Evolutionary conservation across 1,140 invertebrate genomes (phyloP).

Genomic region (Gonatopus flavifemur): DNA sequence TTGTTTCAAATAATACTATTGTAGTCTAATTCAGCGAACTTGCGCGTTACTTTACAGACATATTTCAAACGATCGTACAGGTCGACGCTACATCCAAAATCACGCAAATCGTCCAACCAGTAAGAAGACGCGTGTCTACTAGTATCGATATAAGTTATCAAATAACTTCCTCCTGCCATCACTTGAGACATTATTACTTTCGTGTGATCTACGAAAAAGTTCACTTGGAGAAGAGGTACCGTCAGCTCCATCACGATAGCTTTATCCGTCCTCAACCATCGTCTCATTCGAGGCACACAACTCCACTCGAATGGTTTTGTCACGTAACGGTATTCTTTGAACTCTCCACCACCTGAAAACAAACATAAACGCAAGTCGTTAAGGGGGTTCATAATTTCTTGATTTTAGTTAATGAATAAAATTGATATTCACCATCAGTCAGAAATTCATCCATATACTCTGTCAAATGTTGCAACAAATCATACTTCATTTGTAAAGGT

Average conservation of each 20-base stretch:
- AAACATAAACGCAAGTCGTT: background rate
- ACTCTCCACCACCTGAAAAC: constrained; percentile 54
- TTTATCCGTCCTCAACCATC: constrained; percentile 73
- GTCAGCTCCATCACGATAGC: constrained; percentile 74
- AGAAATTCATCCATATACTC: constrained; percentile 98
- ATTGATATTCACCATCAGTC: constrained; percentile 71
- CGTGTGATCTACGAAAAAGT: constrained; percentile 76
- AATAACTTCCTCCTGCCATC: constrained; percentile 47
- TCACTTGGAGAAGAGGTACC: constrained; percentile 65
- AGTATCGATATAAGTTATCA: constrained; percentile 72
- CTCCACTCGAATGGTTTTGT: constrained; percentile 56
- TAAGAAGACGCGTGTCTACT: constrained; percentile 63
- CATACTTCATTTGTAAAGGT: constrained; percentile 90
- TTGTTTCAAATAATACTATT: constrained; percentile 29
- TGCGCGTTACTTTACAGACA: constrained; percentile 57
- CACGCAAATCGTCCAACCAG: constrained; percentile 61
- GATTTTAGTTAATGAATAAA: no score
- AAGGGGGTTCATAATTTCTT: background rate
- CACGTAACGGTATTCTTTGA: constrained; percentile 53
- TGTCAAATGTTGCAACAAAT: constrained; percentile 91
- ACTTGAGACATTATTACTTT: constrained; percentile 75
- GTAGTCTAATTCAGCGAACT: constrained; percentile 58
- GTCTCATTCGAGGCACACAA: constrained; percentile 68
- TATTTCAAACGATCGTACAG: constrained; percentile 64
- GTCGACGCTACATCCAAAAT: constrained; percentile 62